Conservation (phyloP, 2,888 invertebrate species). For the Masnerella sp. region DNA sequence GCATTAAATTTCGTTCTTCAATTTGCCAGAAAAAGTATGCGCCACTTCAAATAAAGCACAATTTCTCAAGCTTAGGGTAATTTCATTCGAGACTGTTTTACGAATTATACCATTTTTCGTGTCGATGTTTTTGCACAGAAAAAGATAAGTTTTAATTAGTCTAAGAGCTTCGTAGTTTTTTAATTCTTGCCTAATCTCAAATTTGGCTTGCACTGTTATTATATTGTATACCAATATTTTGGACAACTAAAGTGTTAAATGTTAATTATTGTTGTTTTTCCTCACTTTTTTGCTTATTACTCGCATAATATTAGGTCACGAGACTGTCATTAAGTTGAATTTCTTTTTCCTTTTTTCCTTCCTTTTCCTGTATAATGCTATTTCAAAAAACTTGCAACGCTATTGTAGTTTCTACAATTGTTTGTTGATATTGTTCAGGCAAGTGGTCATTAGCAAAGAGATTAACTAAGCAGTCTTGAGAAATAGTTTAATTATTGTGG, state of each 20-base stretch:
- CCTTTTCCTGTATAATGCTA: not conserved
- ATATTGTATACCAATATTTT: too few species aligned
- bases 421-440: conserved; percentile 2
- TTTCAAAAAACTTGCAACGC: conserved; percentile 1
- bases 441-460: conserved; percentile 13
- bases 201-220: too few species aligned
- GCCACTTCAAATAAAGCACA: not conserved
- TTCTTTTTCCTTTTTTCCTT: not conserved
- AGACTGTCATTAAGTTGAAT: conserved; percentile 15
- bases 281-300: conserved; percentile 3
- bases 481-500: conserved; percentile 9
- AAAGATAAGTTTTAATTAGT: conserved; percentile 41
- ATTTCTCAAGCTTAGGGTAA: conserved; percentile 34
- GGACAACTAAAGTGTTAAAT: too few species aligned
- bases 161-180: conserved; percentile 37
- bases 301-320: conserved; percentile 16
- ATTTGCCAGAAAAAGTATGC: not conserved
- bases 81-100: conserved; percentile 15
- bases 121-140: conserved; percentile 30
- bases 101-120: conserved; percentile 37
- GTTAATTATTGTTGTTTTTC: conserved; percentile 6
- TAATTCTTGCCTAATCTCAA: conserved; percentile 29
- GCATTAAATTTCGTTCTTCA: too few species aligned
- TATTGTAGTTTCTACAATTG: conserved; percentile 3
- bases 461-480: conserved; percentile 1